A percentile compares a stretch with the other conserved stretches of the same genome.
phyloP scores from a whole-genome alignment of 2,888 invertebrate genomes.

The Stramonita haemastoma region DNA sequence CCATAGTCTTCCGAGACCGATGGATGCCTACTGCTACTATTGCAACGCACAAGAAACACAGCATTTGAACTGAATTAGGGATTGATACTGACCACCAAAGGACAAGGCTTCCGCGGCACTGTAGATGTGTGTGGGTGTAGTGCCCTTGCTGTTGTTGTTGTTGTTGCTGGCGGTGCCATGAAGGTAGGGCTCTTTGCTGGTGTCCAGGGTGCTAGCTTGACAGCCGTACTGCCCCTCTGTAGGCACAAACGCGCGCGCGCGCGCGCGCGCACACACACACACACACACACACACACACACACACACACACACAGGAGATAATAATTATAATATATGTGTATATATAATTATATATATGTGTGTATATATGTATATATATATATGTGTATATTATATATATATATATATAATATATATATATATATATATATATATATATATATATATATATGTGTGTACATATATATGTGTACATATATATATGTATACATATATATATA shows the following conservation, averaged over 20 bases:
- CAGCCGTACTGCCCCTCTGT: not conserved
- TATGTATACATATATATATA: not conserved
- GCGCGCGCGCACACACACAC: constrained; percentile 15
- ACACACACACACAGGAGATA: not conserved
- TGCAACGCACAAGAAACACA: no score
- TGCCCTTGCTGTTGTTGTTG: not conserved
- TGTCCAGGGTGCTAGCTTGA: not conserved
- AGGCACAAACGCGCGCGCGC: not conserved
- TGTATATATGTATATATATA: not conserved
- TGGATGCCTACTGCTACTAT: no score
- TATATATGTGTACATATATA: not conserved
- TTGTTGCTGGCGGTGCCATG: not conserved
- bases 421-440: not conserved
- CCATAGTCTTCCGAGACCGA: no score
- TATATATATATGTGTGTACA: not conserved
- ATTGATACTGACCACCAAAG: constrained; percentile 31
- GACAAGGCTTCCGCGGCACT: constrained; percentile 15
- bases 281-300: constrained; percentile 20
- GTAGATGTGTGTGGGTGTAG: constrained; percentile 27
- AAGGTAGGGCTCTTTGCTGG: constrained; percentile 2
- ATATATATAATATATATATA: not conserved
- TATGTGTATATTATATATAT: not conserved
- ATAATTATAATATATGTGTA: no score
- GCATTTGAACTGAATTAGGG: no score
- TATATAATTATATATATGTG: not conserved